These are phyloP conservation scores for Amiota minor DNA, from an alignment of 2,888 invertebrate species.

Conservation along the genomic window DNA sequence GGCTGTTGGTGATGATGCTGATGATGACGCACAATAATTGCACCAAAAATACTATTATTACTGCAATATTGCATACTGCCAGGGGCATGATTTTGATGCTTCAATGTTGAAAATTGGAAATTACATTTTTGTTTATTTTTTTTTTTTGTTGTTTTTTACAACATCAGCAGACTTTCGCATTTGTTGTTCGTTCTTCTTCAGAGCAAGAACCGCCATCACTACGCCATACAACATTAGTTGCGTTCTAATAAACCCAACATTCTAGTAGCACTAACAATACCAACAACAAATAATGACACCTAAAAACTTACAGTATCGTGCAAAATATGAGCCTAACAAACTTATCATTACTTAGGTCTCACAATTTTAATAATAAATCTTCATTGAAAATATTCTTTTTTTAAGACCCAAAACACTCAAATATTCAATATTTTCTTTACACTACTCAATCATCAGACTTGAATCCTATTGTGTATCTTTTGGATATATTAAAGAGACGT, in stretches of 20 bases:
- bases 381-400: too few species aligned
- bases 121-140: conserved; percentile 17
- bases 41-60: conserved; percentile 16
- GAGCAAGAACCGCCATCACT: background rate
- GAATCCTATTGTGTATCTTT: too few species aligned
- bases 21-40: conserved; percentile 15
- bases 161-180: background rate
- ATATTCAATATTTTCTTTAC: too few species aligned
- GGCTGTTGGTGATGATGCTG: background rate
- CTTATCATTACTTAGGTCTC: too few species aligned
- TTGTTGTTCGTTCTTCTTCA: background rate
- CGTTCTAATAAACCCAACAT: conserved; percentile 19
- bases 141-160: conserved; percentile 4
- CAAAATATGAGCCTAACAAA: too few species aligned
- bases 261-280: conserved; percentile 7
- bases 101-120: conserved; percentile 18
- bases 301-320: conserved; percentile 41
- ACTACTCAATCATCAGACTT: too few species aligned
- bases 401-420: too few species aligned
- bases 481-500: too few species aligned
- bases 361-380: too few species aligned
- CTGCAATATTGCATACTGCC: background rate
- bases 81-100: conserved; percentile 5
- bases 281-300: conserved; percentile 28
- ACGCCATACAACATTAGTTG: conserved; percentile 15